Base-by-base conservation (phyloP, 1,140 invertebrate genomes). In the Heliothis virescens region DNA sequence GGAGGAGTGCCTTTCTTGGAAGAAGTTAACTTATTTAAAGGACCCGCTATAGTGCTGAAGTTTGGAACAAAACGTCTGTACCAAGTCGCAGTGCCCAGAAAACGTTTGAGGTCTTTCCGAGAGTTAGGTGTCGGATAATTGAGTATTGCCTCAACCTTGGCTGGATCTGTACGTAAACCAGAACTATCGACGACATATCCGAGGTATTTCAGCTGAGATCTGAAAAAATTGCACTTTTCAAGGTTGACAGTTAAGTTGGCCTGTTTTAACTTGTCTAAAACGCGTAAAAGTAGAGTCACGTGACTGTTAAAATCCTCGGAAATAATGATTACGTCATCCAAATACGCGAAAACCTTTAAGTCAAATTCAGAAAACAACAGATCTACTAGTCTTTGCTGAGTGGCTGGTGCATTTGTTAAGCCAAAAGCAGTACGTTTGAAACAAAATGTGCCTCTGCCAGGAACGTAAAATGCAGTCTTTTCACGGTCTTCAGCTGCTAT, bases 61-160 rank as follows among this genome's bases (percentile, higher is more conserved):
- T 84, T 80, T 9, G 85, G 83, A 26, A 95, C 80, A 77, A 95
- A 95, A 16, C 92, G 83, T 48, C 91, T 80, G 59, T 94, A 95
- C 86, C 93, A 95, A n/a, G 86, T 84, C 10, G 84, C 71, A 62
- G 93, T 84, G 4, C 95, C 93, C 12, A 94, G 69, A 86, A 93
- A 93, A 18, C 85, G 60, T 52, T 81, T 79, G 13, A 95, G 18
- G 81, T 94, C 85, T 47, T 82, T 89, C 13, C 76, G 74, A 86
- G 75, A 16, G 41, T 75, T 29, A 21, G 95, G 94, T 9, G 67
- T 75, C 15, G 87, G 85, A 78, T 92, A 90, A 9, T 95, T 82
- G 7, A 85, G 11, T 87, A 34, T 34, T 2, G 29, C 29, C 29
- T 34, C 29, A 34, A 34, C 29, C 29, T 34, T 34, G 29, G 29